Percentiles rank a stretch among this genome's conserved stretches.
phyloP scores from a whole-genome alignment of 2,888 invertebrate species.

The Lutraria lutraria region DNA sequence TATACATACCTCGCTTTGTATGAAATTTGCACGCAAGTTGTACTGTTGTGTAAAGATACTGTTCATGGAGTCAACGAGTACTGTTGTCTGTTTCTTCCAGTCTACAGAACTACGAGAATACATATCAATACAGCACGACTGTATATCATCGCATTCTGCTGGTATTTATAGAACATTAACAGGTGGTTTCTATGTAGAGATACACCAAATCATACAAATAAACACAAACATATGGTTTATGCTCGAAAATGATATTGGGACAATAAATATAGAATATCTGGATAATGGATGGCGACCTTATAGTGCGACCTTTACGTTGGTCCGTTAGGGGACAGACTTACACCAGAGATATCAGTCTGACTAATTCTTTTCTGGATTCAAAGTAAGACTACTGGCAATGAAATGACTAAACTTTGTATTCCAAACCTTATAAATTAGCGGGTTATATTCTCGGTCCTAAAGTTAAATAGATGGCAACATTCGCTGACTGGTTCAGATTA shows the following conservation, averaged over 20 bases:
- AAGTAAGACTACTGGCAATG: no score
- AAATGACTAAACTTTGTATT: no score
- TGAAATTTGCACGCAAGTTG: no score
- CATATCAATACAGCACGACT: background rate
- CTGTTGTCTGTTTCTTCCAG: background rate
- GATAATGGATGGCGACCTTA: background rate
- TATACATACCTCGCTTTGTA: no score
- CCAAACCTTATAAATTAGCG: no score
- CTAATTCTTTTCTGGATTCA: no score
- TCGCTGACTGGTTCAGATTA: no score
- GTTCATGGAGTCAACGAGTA: no score
- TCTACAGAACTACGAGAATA: background rate
- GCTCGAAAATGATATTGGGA: background rate
- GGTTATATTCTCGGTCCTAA: no score
- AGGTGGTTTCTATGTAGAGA: conserved; percentile 3
- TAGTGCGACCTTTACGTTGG: background rate
- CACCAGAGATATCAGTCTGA: no score
- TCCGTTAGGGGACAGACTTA: background rate
- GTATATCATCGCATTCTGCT: background rate
- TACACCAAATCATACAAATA: conserved; percentile 13
- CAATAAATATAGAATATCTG: background rate
- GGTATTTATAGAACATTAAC: background rate
- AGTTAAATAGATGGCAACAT: no score
- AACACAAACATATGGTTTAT: conserved; percentile 14
- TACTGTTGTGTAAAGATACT: no score